phyloP scores from a whole-genome alignment of 2,113 vertebrate species.

The Pelmatolapia mariae region DNA sequence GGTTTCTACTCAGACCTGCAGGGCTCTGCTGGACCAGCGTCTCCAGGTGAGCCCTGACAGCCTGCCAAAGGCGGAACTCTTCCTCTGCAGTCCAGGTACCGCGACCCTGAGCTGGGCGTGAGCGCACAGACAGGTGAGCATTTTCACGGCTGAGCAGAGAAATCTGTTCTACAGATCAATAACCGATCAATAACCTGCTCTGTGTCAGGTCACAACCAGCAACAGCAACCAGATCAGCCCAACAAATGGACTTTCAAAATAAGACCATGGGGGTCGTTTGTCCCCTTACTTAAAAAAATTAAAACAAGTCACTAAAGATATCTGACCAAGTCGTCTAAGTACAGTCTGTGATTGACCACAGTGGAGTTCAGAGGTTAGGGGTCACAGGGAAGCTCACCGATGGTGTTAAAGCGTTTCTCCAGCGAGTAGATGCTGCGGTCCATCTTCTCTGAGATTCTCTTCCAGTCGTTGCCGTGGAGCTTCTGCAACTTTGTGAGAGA shows the following conservation, averaged over 20 bases:
- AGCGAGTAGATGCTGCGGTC: conserved; percentile 51
- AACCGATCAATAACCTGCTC: not conserved
- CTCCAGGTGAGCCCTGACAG: conserved; percentile 34
- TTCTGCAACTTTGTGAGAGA: conserved; percentile 41
- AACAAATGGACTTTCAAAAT: not conserved
- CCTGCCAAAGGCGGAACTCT: not conserved
- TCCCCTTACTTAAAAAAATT: not conserved
- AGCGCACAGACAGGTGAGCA: not conserved
- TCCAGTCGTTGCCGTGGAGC: conserved; percentile 65
- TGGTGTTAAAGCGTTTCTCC: conserved; percentile 54
- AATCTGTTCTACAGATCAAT: not conserved
- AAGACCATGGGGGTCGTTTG: not conserved
- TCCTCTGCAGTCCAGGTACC: conserved; percentile 30
- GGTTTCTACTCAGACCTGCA: conserved; percentile 5
- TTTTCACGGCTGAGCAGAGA: not conserved
- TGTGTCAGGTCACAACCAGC: not conserved
- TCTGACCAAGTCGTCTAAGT: not conserved
- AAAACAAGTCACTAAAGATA: not conserved
- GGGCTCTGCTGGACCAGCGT: not conserved
- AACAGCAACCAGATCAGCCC: not conserved
- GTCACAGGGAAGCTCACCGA: conserved; percentile 6
- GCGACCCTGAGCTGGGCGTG: not conserved
- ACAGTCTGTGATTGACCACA: not conserved
- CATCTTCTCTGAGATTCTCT: conserved; percentile 49
- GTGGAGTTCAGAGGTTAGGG: not conserved